phyloP scores from a whole-genome alignment of 2,113 vertebrate genomes.

The Astatoreochromis straeleni region DNA sequence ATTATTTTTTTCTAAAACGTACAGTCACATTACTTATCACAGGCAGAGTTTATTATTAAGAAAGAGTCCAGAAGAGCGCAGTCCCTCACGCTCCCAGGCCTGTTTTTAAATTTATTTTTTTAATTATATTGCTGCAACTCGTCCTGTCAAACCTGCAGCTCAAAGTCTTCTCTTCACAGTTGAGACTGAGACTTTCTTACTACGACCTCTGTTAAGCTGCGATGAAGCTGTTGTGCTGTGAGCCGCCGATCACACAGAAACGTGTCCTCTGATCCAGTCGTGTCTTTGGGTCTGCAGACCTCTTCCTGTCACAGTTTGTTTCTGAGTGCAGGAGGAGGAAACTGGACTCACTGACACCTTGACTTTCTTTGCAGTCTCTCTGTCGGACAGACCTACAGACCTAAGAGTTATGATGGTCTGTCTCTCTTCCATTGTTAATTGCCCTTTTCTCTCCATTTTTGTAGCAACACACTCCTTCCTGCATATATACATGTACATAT shows the following conservation, averaged over 20 bases:
- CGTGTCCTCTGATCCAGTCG: not conserved
- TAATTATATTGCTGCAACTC: not conserved
- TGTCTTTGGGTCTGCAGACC: not conserved
- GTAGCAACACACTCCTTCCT: not conserved
- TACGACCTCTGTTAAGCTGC: not conserved
- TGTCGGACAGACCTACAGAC: not conserved
- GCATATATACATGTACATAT: not conserved
- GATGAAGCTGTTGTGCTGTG: not conserved
- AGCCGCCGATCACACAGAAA: accelerated
- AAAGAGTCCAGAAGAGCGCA: not conserved
- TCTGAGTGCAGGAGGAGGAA: not conserved
- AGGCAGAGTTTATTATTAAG: not conserved
- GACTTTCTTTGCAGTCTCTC: not conserved
- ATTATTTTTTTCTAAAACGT: not conserved
- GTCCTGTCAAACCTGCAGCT: not conserved
- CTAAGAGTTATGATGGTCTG: not conserved
- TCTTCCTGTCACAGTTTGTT: not conserved
- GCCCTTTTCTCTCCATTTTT: not conserved
- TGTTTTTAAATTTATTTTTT: accelerated
- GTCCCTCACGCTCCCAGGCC: not conserved
- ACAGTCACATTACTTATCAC: not conserved
- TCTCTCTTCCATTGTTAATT: not conserved
- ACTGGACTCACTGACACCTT: not conserved
- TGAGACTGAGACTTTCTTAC: not conserved
- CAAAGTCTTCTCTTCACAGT: not conserved